Base-by-base conservation (phyloP, 2,797 vertebrate species). In the Paratrypauchen microcephalus region DNA sequence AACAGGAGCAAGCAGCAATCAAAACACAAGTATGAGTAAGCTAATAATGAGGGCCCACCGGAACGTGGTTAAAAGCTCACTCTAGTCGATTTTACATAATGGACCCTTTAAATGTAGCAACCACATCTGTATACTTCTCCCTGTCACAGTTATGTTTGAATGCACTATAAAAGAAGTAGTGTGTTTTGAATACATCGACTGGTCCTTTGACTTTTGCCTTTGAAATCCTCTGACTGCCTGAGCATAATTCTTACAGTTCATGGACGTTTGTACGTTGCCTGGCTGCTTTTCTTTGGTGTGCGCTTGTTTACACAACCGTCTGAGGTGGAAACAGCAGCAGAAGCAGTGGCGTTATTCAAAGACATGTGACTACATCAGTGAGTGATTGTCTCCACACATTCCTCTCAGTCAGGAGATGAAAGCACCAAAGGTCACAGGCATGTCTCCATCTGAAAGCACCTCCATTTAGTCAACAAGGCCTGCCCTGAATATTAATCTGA, bases 321-420 rank as follows among this genome's bases (percentile, higher is more conserved):
- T 79, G 24, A 58, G 61, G 80, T 88, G 83, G 80, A 85, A 81
- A 74, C 68, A 41, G 63, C 52, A 28, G 55, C 55, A 28, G 24
- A 47, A 80, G 59, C 66, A 32, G 9, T 73, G 79, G 71, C 70
- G 75, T 81, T 77, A 73, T 78, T 83, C 74, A 83, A 71, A 72
- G 67, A 75, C 68, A 58, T 77, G 79, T 80, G 77, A 83, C 65
- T 71, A 59, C 82, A 84, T 88, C 80, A 79, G 68, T 83, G 75
- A 86, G 45, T 86, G 83, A 86, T 75, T 75, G 75, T 86, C 73
- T 87, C 69, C 70, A 65, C 66, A 82, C 77, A 70, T 41, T 5
- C 23, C 52, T 82, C 74, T 26, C 69, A 78, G 76, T 70, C 60
- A 18, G 48, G 45, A 77, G 69, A 80, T 74, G 65, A 72, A 72